These are phyloP conservation scores for Laupala kohalensis DNA, from an alignment of 1,140 invertebrate species.

Conservation along the genomic window DNA sequence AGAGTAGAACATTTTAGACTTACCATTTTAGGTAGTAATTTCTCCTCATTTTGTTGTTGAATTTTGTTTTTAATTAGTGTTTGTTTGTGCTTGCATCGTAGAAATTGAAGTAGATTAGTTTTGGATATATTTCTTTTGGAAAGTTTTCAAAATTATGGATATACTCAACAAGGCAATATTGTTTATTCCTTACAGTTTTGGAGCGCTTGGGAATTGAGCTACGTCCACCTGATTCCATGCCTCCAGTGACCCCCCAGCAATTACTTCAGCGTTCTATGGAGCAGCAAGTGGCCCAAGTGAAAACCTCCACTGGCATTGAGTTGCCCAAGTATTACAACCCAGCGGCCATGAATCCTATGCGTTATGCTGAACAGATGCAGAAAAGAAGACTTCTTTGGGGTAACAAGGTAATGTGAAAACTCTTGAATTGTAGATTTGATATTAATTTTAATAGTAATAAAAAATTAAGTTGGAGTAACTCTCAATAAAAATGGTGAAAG, in stretches of 20 bases:
- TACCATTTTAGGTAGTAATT: too few species aligned
- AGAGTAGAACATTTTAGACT: too few species aligned
- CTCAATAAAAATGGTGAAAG: too few species aligned
- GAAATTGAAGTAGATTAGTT: too few species aligned
- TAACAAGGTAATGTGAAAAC: conserved; percentile 42
- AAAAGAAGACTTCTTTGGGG: conserved; percentile 83
- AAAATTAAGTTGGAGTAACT: too few species aligned
- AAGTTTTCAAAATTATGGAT: too few species aligned
- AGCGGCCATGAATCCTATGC: conserved; percentile 58
- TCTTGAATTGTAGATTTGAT: too few species aligned
- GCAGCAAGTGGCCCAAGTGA: conserved; percentile 8
- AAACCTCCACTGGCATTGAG: conserved; percentile 11
- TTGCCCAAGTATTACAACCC: conserved; percentile 59
- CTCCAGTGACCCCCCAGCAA: conserved; percentile 11
- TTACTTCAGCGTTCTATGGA: conserved; percentile 9
- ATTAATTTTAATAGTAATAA: too few species aligned
- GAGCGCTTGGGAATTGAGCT: conserved; percentile 9
- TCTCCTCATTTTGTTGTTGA: too few species aligned
- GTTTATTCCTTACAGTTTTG: conserved; percentile 5
- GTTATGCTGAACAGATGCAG: conserved; percentile 77
- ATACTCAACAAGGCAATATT: background rate
- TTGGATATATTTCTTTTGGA: too few species aligned
- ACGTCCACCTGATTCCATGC: background rate
- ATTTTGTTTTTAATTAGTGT: too few species aligned
- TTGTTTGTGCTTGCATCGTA: too few species aligned